Evolutionary conservation across 2,797 vertebrate species (phyloP).

Genomic region (Cichlasoma orientale): DNA sequence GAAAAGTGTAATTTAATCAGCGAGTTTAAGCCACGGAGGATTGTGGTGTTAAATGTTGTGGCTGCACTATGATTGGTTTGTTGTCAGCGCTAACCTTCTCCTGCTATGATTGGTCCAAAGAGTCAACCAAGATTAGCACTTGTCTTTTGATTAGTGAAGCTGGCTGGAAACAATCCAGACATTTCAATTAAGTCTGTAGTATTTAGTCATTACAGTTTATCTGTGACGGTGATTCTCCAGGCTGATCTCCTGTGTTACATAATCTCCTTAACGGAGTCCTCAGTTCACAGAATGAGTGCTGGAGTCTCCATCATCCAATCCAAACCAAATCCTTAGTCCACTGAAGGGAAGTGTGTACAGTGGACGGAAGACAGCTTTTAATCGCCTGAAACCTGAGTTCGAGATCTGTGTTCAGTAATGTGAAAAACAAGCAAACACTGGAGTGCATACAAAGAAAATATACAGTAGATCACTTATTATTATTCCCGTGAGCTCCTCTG

Average conservation of each 20-base stretch:
- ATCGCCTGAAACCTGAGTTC: background rate
- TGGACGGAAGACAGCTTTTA: background rate
- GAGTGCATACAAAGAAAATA: background rate
- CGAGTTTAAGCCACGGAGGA: slow-evolving; percentile 26
- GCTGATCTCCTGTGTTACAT: slow-evolving; percentile 61
- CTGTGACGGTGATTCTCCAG: slow-evolving; percentile 48
- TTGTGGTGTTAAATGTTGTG: slow-evolving; percentile 10
- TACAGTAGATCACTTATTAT: background rate
- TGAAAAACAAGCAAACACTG: background rate
- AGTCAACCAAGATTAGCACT: slow-evolving; percentile 58
- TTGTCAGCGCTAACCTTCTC: slow-evolving; percentile 7
- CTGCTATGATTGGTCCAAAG: background rate
- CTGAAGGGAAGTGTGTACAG: slow-evolving; percentile 6
- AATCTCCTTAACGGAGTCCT: slow-evolving; percentile 67
- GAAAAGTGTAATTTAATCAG: slow-evolving; percentile 37
- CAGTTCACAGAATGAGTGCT: slow-evolving; percentile 18
- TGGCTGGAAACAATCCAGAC: slow-evolving; percentile 54
- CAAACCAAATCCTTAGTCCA: slow-evolving; percentile 37
- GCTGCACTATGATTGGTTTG: slow-evolving; percentile 34
- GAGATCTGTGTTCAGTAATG: background rate
- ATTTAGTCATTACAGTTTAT: slow-evolving; percentile 49
- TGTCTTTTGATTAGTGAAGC: slow-evolving; percentile 64
- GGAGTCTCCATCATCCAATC: slow-evolving; percentile 13
- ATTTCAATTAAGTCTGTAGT: slow-evolving; percentile 63
- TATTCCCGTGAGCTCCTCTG: too few relatives aligned